Evolutionary conservation across 2,888 invertebrate species (phyloP), one percentile per base, ranked within the genome.

Genomic region (Lymantria monacha): DNA sequence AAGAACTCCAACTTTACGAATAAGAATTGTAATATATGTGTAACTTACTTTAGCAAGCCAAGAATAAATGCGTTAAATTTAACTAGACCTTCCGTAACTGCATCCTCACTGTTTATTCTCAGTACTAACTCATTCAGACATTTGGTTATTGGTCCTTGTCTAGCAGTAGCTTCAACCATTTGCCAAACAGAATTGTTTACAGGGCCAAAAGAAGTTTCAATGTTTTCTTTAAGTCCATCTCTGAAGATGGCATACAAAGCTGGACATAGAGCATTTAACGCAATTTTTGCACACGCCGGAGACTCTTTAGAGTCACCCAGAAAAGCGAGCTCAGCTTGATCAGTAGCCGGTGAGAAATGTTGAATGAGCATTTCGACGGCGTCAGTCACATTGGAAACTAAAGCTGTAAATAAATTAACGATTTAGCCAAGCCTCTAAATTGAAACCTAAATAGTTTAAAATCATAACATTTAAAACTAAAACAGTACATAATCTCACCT

Each of bases 21-120:
- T 22, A 7, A 33, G 7, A 5, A 10, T 15, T 15, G 1, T 44
- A 44, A 12, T 30, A 31, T 42, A 7, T 46, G 14, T 31, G 12
- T 44, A 58, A 92, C 94, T 93, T 88, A 96, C 96, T 97, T 97
- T 49, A 97, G 92, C 55, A 97, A 91, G 42, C 97, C 97, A 76
- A 97, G 94, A 60, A 97, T 94, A 79, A 97, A 97, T 48, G 97
- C 97, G 79, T 97, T 96, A 79, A 97, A 97, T 80, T 96, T 97
- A 69, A 97, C 94, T 72, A 96, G 93, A 64, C 96, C 96, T 83
- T 97, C 97, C 10, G 95, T 95, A 30, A 97, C 94, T 43, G 95
- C 94, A 74, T 96, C 95, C 81, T 96, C 96, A 57, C 94, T 94
- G 80, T 97, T 97, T 69, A 97, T 94, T 72, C 95, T 94, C 77